These are phyloP conservation scores for Tragelaphus eurycerus DNA, from an alignment of 2,797 vertebrate species.

Conservation along the genomic window DNA sequence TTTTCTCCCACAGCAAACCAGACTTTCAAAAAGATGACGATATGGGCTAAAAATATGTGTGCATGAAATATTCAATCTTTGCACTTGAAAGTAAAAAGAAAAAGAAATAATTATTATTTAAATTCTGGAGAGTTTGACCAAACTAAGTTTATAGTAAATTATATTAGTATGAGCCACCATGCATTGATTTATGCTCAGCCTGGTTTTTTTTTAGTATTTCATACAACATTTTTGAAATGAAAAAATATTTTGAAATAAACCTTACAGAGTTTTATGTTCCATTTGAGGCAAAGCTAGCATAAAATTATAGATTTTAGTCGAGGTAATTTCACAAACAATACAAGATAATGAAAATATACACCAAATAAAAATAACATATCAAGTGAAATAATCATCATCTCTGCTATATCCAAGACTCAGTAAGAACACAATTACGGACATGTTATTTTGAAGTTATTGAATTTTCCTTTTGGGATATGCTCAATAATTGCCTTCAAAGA, in stretches of 20 bases:
- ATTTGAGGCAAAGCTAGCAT: background rate
- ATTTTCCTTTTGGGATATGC: background rate
- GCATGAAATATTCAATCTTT: background rate
- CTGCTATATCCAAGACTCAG: background rate
- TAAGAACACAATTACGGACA: background rate
- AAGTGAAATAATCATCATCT: background rate
- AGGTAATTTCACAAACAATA: background rate
- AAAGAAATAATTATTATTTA: background rate
- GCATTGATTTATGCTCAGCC: background rate
- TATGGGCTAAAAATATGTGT: constrained; percentile 45
- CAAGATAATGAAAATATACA: background rate
- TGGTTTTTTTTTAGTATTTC: background rate
- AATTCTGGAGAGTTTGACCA: background rate
- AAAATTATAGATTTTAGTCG: background rate
- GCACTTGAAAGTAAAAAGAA: background rate
- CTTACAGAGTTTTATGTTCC: background rate
- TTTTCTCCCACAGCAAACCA: constrained; percentile 32
- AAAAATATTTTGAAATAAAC: background rate
- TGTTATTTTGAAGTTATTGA: background rate
- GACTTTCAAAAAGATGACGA: constrained; percentile 35
- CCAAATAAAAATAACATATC: background rate
- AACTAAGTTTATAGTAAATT: constrained; percentile 13
- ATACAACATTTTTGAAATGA: background rate
- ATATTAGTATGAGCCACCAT: background rate
- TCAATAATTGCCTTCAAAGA: background rate